Conservation (phyloP, 2,888 invertebrate species). For the Drosophila maculinotata region DNA sequence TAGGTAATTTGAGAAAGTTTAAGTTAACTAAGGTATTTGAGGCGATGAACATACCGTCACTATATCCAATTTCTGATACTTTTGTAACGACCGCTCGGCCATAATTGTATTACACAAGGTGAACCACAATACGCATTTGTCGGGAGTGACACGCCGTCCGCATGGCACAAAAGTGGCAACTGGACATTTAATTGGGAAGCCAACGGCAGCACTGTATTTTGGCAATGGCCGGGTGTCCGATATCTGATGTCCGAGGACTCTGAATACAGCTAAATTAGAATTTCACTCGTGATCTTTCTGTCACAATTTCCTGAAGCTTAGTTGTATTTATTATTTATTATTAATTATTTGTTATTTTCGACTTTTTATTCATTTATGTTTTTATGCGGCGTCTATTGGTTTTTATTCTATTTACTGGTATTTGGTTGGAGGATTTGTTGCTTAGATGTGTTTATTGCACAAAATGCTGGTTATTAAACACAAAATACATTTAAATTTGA, state of each 20-base stretch:
- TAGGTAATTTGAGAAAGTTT: neutral
- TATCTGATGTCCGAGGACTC: constrained; percentile 13
- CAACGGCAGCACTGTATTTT: constrained; percentile 35
- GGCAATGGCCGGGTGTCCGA: constrained; percentile 37
- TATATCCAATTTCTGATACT: constrained; percentile 85
- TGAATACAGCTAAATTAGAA: no score
- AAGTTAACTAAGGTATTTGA: neutral
- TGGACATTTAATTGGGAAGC: constrained; percentile 71
- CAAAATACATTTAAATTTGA: constrained; percentile 1
- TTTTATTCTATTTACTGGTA: constrained; percentile 9
- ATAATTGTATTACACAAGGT: constrained; percentile 86
- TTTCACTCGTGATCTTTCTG: constrained; percentile 3
- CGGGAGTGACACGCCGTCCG: constrained; percentile 84
- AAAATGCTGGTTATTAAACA: constrained; percentile 18
- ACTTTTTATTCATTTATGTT: no score
- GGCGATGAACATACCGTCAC: constrained; percentile 84
- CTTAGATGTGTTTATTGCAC: constrained; percentile 7
- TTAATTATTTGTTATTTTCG: neutral
- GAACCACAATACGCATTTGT: constrained; percentile 85
- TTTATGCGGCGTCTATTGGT: no score
- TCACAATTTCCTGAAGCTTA: constrained; percentile 21
- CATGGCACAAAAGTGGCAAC: constrained; percentile 83
- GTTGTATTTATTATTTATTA: neutral
- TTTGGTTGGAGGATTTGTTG: constrained; percentile 16
- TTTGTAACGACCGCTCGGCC: constrained; percentile 85